A percentile compares a stretch with the other conserved stretches of the same genome.
Evolutionary conservation across 2,888 invertebrate species (phyloP).

Genomic region (Eretmocerus hayati): DNA sequence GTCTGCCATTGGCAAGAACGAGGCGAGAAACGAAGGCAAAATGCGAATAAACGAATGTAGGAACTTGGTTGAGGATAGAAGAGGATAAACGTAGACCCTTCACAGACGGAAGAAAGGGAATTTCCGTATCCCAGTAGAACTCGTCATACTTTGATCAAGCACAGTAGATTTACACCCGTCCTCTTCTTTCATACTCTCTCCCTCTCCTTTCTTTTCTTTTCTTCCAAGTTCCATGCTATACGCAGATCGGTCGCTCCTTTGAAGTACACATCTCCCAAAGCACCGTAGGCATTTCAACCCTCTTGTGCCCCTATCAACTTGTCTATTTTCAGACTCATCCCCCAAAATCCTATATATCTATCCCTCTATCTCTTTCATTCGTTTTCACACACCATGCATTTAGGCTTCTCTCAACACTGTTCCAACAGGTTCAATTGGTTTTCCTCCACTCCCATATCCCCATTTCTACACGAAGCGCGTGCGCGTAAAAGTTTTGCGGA

Average conservation of each 20-base stretch:
- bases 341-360: too few species aligned
- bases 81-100: not conserved
- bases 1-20: not conserved
- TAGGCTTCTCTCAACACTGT: too few species aligned
- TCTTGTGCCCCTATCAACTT: not conserved
- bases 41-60: not conserved
- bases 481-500: constrained; percentile 6
- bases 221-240: too few species aligned
- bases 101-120: constrained; percentile 10
- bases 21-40: not conserved
- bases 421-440: too few species aligned
- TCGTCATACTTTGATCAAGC: constrained; percentile 38
- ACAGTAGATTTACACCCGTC: constrained; percentile 25
- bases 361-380: too few species aligned
- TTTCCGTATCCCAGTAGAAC: constrained; percentile 27
- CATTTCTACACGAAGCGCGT: too few species aligned
- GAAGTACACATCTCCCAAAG: constrained; percentile 21
- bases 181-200: constrained; percentile 2
- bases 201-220: too few species aligned
- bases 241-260: constrained; percentile 11
- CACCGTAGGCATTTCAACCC: constrained; percentile 26
- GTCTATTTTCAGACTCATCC: not conserved
- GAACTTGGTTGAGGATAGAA: constrained; percentile 4
- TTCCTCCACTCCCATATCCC: constrained; percentile 1
- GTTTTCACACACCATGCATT: too few species aligned